These are phyloP conservation scores for Falco naumanni DNA, from an alignment of 2,797 vertebrate genomes.

Conservation along the genomic window DNA sequence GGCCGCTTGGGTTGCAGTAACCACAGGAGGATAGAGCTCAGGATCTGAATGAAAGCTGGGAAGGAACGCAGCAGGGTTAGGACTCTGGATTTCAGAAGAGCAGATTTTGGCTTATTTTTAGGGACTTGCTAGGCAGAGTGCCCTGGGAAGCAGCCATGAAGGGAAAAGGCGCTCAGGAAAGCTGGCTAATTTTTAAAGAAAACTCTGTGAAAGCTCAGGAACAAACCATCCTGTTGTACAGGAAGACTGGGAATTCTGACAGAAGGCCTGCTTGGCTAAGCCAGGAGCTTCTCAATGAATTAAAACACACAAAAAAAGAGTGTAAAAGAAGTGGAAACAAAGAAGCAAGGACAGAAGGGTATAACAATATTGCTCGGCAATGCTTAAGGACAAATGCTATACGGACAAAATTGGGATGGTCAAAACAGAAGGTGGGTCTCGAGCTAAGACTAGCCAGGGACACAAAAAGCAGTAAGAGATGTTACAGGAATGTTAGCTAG, in stretches of 20 bases:
- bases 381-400: background rate
- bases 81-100: background rate
- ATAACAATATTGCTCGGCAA: background rate
- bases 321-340: background rate
- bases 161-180: slow-evolving; percentile 39
- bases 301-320: background rate
- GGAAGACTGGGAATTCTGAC: background rate
- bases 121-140: background rate
- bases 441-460: background rate
- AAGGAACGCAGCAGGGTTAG: background rate
- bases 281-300: slow-evolving; percentile 17
- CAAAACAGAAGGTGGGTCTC: background rate
- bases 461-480: background rate
- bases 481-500: background rate
- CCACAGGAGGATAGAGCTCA: background rate
- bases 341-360: background rate
- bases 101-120: slow-evolving; percentile 20
- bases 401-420: background rate
- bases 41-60: background rate
- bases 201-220: background rate
- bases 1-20: background rate
- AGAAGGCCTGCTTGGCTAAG: background rate
- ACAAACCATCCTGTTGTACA: slow-evolving; percentile 1
- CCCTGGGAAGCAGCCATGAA: slow-evolving; percentile 41
- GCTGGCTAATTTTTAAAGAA: slow-evolving; percentile 45